These are phyloP conservation scores for Smittia sp. DNA, from an alignment of 2,888 invertebrate genomes.

Conservation along the genomic window DNA sequence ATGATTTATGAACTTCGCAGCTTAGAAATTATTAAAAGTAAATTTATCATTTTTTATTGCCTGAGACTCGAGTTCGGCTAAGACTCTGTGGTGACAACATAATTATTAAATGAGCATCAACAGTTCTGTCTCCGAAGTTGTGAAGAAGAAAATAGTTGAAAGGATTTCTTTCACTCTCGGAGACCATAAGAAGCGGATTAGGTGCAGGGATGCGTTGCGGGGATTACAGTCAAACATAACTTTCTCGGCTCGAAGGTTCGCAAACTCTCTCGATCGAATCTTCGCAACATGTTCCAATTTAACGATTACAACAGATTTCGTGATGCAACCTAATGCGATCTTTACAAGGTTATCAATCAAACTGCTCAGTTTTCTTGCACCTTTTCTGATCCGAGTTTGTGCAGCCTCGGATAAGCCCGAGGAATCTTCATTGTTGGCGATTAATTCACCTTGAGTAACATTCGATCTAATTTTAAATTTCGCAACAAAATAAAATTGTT, in stretches of 20 bases:
- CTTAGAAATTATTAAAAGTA: slow-evolving; percentile 34
- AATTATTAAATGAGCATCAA: slow-evolving; percentile 38
- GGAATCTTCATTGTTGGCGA: slow-evolving; percentile 21
- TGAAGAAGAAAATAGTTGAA: neutral
- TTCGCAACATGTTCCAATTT: neutral
- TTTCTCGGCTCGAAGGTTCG: neutral
- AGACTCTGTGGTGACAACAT: slow-evolving; percentile 37
- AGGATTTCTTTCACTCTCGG: slow-evolving; percentile 14
- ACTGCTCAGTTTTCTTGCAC: neutral
- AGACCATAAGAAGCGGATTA: neutral
- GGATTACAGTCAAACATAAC: slow-evolving; percentile 27
- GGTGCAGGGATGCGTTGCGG: slow-evolving; percentile 25
- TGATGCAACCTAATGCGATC: slow-evolving; percentile 30
- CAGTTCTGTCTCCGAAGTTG: neutral
- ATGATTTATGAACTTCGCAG: slow-evolving; percentile 2
- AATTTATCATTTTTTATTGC: slow-evolving; percentile 36
- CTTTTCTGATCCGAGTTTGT: neutral
- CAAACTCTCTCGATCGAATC: slow-evolving; percentile 1
- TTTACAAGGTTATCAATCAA: slow-evolving; percentile 40
- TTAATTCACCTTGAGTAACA: slow-evolving; percentile 36
- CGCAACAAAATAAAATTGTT: neutral
- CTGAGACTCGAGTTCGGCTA: neutral
- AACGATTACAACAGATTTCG: slow-evolving; percentile 15
- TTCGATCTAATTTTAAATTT: slow-evolving; percentile 17
- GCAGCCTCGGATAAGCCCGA: neutral